phyloP scores from a whole-genome alignment of 2,797 vertebrate species.

The Alosa sapidissima region DNA sequence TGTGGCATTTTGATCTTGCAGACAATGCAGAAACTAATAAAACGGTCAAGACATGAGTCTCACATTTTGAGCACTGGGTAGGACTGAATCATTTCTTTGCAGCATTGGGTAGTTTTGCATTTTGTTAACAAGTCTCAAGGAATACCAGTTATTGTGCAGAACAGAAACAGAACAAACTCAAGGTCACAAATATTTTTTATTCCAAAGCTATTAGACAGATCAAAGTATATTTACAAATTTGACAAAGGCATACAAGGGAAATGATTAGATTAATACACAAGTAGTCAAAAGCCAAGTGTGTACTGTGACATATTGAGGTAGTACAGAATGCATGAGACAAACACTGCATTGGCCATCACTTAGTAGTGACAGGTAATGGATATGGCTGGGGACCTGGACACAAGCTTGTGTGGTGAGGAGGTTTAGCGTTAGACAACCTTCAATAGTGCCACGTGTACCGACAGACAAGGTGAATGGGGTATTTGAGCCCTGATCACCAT shows the following conservation, averaged over 20 bases:
- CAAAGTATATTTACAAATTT: conserved; percentile 21
- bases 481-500: conserved; percentile 76
- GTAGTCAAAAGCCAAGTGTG: neutral
- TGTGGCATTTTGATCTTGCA: no score
- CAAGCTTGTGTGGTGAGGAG: neutral
- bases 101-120: neutral
- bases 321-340: neutral
- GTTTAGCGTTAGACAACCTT: neutral
- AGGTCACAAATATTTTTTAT: conserved; percentile 7
- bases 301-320: neutral
- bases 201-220: neutral
- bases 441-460: neutral
- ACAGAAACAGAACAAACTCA: neutral
- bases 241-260: neutral
- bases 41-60: neutral
- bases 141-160: neutral
- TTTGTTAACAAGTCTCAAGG: neutral
- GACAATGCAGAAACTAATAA: neutral
- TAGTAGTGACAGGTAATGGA: neutral
- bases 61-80: neutral
- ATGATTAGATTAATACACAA: neutral
- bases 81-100: neutral
- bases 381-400: neutral
- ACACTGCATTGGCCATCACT: neutral
- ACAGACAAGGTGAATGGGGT: neutral